A percentile compares a stretch with the other conserved stretches of the same genome.
phyloP scores from a whole-genome alignment of 2,797 vertebrate genomes.

The Telmatherina bonti region DNA sequence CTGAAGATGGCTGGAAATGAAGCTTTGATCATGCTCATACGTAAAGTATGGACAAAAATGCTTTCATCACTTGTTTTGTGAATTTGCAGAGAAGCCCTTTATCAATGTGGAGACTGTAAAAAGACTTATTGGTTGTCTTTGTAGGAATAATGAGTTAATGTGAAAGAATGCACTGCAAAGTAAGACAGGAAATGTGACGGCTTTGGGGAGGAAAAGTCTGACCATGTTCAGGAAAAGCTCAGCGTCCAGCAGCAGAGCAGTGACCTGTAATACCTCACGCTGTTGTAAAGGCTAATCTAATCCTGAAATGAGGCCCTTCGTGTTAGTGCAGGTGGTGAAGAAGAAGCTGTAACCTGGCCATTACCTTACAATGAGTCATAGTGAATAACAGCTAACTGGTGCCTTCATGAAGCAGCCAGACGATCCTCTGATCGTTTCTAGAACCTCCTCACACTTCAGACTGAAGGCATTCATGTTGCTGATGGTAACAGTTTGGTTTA shows the following conservation, averaged over 20 bases:
- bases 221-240: conserved; percentile 68
- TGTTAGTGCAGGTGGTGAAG: conserved; percentile 14
- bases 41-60: neutral
- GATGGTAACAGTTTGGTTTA: conserved; percentile 74
- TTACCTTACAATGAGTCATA: conserved; percentile 61
- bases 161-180: conserved; percentile 65
- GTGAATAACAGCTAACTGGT: conserved; percentile 49
- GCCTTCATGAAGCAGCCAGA: conserved; percentile 9
- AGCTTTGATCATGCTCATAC: neutral
- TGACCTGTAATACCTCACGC: conserved; percentile 41
- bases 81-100: conserved; percentile 15
- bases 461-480: conserved; percentile 40
- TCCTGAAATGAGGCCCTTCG: conserved; percentile 32
- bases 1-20: neutral
- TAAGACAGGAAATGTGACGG: conserved; percentile 75
- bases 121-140: conserved; percentile 47
- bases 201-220: conserved; percentile 68
- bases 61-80: neutral
- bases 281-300: conserved; percentile 7
- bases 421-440: neutral
- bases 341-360: conserved; percentile 40
- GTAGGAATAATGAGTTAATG: conserved; percentile 60
- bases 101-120: conserved; percentile 22
- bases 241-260: conserved; percentile 43
- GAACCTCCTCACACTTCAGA: conserved; percentile 39